These are phyloP conservation scores for Macheiramphus alcinus DNA, from an alignment of 2,113 vertebrate species.

Conservation along the genomic window DNA sequence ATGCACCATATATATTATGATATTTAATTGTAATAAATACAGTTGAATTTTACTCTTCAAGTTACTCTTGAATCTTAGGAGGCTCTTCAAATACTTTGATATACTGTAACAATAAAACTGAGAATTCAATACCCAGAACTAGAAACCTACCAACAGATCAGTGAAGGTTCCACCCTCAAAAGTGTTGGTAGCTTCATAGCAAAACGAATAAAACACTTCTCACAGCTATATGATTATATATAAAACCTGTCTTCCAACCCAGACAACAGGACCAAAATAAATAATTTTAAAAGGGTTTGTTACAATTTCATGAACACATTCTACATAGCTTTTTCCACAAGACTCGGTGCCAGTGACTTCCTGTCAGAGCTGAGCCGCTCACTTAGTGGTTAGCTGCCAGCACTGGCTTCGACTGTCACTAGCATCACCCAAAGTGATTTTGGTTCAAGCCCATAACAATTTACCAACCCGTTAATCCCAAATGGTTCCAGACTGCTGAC, in stretches of 20 bases:
- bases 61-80: neutral
- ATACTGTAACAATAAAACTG: neutral
- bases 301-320: neutral
- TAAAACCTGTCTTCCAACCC: neutral
- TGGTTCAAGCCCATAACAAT: neutral
- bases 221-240: neutral
- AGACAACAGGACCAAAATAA: neutral
- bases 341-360: neutral
- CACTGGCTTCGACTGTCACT: neutral
- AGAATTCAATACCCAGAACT: neutral
- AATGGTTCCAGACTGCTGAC: neutral
- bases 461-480: neutral
- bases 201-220: neutral
- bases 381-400: neutral
- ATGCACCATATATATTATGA: accelerated
- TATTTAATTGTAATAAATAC: neutral
- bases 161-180: neutral
- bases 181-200: neutral
- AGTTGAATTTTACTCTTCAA: neutral
- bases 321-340: neutral
- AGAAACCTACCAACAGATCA: neutral
- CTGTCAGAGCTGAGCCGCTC: neutral
- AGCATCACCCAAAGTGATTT: neutral
- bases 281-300: neutral
- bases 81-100: neutral